Base-by-base conservation (phyloP, 35 echinoderm and acorn worm species). In the Acanthaster planci region DNA sequence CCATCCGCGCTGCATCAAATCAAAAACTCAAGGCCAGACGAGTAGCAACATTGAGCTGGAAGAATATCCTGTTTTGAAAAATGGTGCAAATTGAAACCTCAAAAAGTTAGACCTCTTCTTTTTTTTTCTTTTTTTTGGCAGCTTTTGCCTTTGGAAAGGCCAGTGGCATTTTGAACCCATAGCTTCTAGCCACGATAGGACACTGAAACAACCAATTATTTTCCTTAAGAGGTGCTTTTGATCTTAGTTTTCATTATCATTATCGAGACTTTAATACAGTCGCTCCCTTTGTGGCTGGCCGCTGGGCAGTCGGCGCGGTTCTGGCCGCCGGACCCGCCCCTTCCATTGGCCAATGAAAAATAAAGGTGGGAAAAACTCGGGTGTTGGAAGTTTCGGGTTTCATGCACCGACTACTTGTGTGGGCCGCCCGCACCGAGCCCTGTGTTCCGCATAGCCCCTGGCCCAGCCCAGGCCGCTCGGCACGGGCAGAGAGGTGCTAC, bases 201-300 rank as follows among this genome's bases (percentile, higher is more conserved):
- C 42, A 4, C 42, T 47, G 12, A 47, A 47, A 47, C 42, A 47
- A 47, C 42, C 42, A 47, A 6, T 47, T 47, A n/a, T n/a, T n/a
- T n/a, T n/a, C n/a, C n/a, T 47, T 47, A 47, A 47, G 42, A 47
- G 42, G 42, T 47, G 42, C 42, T 47, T 47, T 47, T 79, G 37
- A 78, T 79, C 29, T 37, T 79, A 8, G 39, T 79, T 36, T 39
- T 79, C 21, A 52, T 52, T 52, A 47, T 79, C 38, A 38, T 79
- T 79, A 44, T 39, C 27, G 38, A 79, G 30, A 57, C 16, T 23
- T 53, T 38, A n/a, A n/a, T 38, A 59, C 80, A 42, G 31, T 26
- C 57, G 51, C 64, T 26, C 64, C 23, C 7, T 72, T 72, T 72
- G 26, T 21, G 26, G 8, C 14, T 72, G 23, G 64, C 64, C 64